Evolutionary conservation across 2,113 vertebrate genomes (phyloP), one percentile per base, ranked within the genome.

Genomic region (Aldabrachelys gigantea): DNA sequence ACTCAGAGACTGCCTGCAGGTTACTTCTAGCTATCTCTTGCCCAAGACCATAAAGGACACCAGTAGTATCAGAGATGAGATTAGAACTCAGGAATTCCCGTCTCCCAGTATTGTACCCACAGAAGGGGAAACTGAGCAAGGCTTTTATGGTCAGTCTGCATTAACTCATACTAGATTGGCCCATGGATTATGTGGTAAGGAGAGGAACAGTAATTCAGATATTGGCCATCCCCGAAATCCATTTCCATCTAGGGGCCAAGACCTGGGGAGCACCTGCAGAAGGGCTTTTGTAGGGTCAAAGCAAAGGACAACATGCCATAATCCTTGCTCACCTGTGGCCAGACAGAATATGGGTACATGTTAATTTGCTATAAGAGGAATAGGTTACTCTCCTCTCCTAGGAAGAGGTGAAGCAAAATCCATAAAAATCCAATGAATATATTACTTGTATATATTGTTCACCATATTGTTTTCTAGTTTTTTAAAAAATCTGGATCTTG

Each of bases 201-300:
- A 76, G 93, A 92, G 69, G 56, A 97, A 97, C 31, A 31, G 93
- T 92, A 89, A 44, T 16, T 4, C 72, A 78, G 82, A 94, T 91
- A 78, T 75, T 93, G 35, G 47, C 49, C 80, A 79, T 72, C 93
- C 56, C 84, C 95, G 69, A 84, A 65, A 53, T 38, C 57, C 38
- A 57, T 83, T 93, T 82, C 13, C 0, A 50, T 89, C 85, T 89
- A 89, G 89, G 92, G 92, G 38, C 76, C 1, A 0, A 62, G 49
- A 96, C 89, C 94, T 89, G 92, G 93, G 92, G 96, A 97, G 96
- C 93, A 90, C 87, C 94, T 94, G 89, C 81, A 92, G 84, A 95
- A 96, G 93, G 87, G 81, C 93, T 97, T 93, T 82, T 80, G 94
- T 85, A 81, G 91, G 94, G 90, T 95, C 89, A 96, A 83, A 92